phyloP scores from a whole-genome alignment of 2,888 invertebrate genomes.

The Reticulitermes lucifugus region DNA sequence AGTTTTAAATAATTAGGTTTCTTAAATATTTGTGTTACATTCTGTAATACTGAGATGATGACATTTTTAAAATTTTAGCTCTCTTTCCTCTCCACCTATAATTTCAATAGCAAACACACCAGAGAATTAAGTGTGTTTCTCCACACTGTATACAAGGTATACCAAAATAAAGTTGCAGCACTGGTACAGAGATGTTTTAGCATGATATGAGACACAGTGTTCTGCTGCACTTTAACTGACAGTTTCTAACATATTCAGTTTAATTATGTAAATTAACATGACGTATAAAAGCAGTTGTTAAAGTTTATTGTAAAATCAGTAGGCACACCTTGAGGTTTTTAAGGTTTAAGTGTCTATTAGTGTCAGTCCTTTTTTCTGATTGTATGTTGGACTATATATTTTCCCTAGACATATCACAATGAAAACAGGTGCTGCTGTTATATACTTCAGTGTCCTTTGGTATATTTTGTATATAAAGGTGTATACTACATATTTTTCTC shows the following conservation, averaged over 20 bases:
- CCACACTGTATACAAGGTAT: slow-evolving; percentile 10
- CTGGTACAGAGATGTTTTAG: background rate
- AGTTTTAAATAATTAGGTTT: background rate
- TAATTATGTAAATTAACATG: too few relatives aligned
- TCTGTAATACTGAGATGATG: background rate
- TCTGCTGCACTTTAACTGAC: background rate
- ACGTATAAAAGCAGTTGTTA: too few relatives aligned
- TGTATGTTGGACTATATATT: background rate
- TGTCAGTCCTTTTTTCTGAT: too few relatives aligned
- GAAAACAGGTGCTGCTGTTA: slow-evolving; percentile 3
- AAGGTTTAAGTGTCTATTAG: too few relatives aligned
- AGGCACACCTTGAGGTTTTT: too few relatives aligned
- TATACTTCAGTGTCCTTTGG: background rate
- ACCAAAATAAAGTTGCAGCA: slow-evolving; percentile 23
- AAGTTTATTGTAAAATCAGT: too few relatives aligned
- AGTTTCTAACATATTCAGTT: too few relatives aligned
- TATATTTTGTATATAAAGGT: slow-evolving; percentile 34
- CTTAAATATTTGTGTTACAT: background rate
- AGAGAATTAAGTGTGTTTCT: slow-evolving; percentile 5
- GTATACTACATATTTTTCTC: slow-evolving; percentile 52
- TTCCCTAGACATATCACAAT: background rate
- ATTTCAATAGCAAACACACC: slow-evolving; percentile 21
- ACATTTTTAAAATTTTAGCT: slow-evolving; percentile 4
- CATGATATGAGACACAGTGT: background rate
- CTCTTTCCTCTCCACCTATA: background rate